phyloP scores from a whole-genome alignment of 2,113 vertebrate genomes.

The Todiramphus saurophagus region DNA sequence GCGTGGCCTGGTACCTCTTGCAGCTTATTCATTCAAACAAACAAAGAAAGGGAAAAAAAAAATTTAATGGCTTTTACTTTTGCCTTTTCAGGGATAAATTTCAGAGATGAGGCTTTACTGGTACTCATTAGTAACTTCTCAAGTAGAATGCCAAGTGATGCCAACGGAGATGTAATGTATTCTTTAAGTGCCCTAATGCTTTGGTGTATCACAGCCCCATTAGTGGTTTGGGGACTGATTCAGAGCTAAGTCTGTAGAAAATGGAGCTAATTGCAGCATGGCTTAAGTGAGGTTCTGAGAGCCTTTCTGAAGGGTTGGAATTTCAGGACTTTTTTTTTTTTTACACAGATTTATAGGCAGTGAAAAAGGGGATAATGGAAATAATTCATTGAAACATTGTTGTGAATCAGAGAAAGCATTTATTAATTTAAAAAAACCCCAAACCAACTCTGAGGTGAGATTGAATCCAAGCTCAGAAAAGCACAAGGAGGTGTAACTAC shows the following conservation, averaged over 20 bases:
- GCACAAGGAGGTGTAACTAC: neutral
- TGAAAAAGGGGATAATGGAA: neutral
- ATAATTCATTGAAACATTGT: neutral
- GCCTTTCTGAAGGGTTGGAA: neutral
- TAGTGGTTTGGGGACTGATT: neutral
- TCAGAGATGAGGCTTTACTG: neutral
- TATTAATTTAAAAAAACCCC: neutral
- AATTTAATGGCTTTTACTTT: neutral
- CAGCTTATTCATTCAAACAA: neutral
- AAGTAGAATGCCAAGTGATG: neutral
- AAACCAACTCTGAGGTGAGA: neutral
- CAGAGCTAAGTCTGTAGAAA: neutral
- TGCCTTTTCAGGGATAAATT: neutral
- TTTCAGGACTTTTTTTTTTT: neutral
- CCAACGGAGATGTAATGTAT: neutral
- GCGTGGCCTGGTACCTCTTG: neutral
- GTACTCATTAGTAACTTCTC: neutral
- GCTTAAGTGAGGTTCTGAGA: neutral
- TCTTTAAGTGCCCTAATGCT: neutral
- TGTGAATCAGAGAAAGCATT: neutral
- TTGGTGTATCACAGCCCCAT: neutral
- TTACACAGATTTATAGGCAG: neutral
- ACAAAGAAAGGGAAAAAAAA: rapidly evolving
- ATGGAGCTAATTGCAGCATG: neutral
- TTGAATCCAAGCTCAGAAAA: neutral